A percentile compares a stretch with the other conserved stretches of the same genome.
These are phyloP conservation scores for Mirounga angustirostris DNA, from an alignment of 2,113 vertebrate species.

Conservation along the genomic window DNA sequence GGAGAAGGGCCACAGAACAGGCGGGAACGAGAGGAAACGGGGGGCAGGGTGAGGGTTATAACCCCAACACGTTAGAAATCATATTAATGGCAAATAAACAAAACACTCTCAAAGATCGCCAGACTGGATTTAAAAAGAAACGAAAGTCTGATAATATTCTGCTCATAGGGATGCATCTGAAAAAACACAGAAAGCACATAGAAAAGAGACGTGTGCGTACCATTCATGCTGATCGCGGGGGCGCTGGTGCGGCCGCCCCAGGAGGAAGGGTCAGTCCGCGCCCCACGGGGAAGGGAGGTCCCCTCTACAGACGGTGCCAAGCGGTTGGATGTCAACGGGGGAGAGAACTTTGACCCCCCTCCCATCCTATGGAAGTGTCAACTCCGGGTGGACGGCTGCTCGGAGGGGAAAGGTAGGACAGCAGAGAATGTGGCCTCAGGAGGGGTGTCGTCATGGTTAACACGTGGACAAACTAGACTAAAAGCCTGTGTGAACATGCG, in stretches of 20 bases:
- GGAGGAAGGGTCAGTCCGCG: not conserved
- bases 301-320: rapidly evolving
- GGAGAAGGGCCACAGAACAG: not conserved
- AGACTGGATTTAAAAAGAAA: not conserved
- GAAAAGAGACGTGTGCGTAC: not conserved
- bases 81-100: not conserved
- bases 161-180: not conserved
- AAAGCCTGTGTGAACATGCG: not conserved
- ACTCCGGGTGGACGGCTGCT: not conserved
- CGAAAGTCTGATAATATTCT: not conserved
- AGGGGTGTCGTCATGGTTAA: rapidly evolving
- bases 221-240: rapidly evolving
- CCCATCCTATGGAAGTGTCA: not conserved
- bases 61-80: not conserved
- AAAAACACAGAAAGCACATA: too few relatives aligned
- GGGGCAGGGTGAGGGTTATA: too few relatives aligned
- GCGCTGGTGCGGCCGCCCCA: rapidly evolving
- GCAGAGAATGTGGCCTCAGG: not conserved
- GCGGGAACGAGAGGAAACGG: too few relatives aligned
- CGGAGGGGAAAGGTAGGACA: not conserved
- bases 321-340: rapidly evolving
- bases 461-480: not conserved
- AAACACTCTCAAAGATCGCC: not conserved
- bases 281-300: rapidly evolving
- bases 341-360: rapidly evolving